Evolutionary conservation across 2,797 vertebrate genomes (phyloP).

Genomic region (Oryzias sinensis): DNA sequence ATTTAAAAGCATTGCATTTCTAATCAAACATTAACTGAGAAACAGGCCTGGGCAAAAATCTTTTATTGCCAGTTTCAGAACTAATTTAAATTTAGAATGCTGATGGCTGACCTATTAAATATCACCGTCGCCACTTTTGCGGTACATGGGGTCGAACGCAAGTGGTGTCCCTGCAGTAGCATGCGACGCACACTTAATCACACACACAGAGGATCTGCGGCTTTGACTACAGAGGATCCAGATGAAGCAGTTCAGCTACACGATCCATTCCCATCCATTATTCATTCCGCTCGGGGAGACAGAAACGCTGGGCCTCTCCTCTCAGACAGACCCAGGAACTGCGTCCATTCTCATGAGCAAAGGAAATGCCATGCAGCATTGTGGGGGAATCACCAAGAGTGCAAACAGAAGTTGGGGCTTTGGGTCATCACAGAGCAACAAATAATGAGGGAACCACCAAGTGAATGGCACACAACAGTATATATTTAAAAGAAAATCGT

Average conservation of each 20-base stretch:
- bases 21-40: slow-evolving; percentile 73
- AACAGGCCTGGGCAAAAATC: slow-evolving; percentile 57
- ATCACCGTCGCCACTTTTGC: slow-evolving; percentile 30
- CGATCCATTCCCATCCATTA: slow-evolving; percentile 76
- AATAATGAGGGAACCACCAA: slow-evolving; percentile 24
- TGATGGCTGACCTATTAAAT: slow-evolving; percentile 59
- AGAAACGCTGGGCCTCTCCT: slow-evolving; percentile 56
- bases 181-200: slow-evolving; percentile 24
- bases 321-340: slow-evolving; percentile 62
- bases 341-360: slow-evolving; percentile 67
- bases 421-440: slow-evolving; percentile 7
- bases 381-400: slow-evolving; percentile 43
- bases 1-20: slow-evolving; percentile 75
- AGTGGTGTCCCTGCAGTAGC: slow-evolving; percentile 14
- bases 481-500: neutral
- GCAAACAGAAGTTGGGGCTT: slow-evolving; percentile 42
- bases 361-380: slow-evolving; percentile 49
- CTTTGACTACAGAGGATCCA: slow-evolving; percentile 68
- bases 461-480: neutral
- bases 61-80: slow-evolving; percentile 59
- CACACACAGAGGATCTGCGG: slow-evolving; percentile 43
- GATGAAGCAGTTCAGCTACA: slow-evolving; percentile 74
- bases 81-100: slow-evolving; percentile 69
- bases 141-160: slow-evolving; percentile 18
- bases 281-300: slow-evolving; percentile 68